Percentiles rank a stretch among this genome's conserved stretches.
Conservation (phyloP, 2,113 vertebrate species). For the Ailurus styani region DNA sequence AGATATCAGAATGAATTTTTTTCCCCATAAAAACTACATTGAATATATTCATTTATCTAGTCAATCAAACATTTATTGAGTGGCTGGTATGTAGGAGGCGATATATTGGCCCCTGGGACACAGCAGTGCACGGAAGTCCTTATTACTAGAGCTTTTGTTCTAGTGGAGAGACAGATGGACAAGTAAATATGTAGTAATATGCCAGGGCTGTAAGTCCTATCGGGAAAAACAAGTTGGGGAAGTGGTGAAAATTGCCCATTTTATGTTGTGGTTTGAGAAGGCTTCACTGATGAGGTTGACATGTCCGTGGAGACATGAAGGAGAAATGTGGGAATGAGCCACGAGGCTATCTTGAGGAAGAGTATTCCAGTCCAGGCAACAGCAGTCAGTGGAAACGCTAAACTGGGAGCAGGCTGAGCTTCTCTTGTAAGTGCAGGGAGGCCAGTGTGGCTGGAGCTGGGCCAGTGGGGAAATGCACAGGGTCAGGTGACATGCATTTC, state of each 20-base stretch:
- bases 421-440: neutral
- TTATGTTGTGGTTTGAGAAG: neutral
- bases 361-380: neutral
- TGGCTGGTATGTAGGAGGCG: neutral
- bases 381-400: neutral
- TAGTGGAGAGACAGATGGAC: neutral
- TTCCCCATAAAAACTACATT: neutral
- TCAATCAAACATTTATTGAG: neutral
- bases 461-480: neutral
- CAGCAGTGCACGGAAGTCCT: neutral
- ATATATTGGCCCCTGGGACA: too few species aligned
- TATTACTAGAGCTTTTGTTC: neutral
- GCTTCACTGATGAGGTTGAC: neutral
- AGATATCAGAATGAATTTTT: neutral
- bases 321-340: neutral
- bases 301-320: neutral
- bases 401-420: neutral
- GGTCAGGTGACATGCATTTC: fast-evolving
- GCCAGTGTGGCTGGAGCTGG: neutral
- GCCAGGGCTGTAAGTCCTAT: neutral
- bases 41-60: neutral
- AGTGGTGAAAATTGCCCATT: neutral
- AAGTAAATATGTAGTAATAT: neutral
- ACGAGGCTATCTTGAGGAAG: neutral
- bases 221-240: neutral